Evolutionary conservation across 2,797 vertebrate genomes (phyloP).

Genomic region (Corythornis leucogaster): DNA sequence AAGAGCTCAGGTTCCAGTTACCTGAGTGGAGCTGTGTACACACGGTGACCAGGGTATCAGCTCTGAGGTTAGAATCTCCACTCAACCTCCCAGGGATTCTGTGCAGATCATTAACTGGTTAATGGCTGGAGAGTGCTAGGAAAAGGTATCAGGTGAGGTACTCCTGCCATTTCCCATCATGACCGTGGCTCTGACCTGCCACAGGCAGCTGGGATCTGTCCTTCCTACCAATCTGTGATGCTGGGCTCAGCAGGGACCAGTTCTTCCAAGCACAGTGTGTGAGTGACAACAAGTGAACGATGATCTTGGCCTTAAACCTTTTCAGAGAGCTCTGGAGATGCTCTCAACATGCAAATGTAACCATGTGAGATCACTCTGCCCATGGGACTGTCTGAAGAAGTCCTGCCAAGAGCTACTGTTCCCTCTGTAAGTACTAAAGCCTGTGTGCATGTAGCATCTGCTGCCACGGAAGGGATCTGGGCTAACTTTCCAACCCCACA

Average conservation of each 20-base stretch:
- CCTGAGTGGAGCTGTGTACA: not conserved
- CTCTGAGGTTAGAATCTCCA: not conserved
- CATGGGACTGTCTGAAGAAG: not conserved
- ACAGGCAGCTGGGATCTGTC: not conserved
- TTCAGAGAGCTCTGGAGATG: not conserved
- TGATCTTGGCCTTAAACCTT: not conserved
- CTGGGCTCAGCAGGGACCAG: not conserved
- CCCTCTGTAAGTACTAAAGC: not conserved
- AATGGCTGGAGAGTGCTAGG: not conserved
- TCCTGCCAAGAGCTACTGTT: not conserved
- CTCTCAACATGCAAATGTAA: not conserved
- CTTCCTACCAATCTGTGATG: not conserved
- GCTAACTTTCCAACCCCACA: not conserved
- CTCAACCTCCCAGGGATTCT: not conserved
- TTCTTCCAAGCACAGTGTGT: not conserved
- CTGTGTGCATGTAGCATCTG: not conserved
- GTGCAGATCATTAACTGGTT: not conserved
- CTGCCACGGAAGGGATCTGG: not conserved
- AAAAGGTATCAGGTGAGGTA: not conserved
- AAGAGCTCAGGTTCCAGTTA: not conserved
- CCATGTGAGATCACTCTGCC: fast-evolving
- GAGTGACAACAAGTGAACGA: fast-evolving
- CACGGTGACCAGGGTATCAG: not conserved
- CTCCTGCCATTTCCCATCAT: not conserved
- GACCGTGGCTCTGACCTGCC: fast-evolving